These are phyloP conservation scores for Callopanchax toddi DNA, from an alignment of 2,113 vertebrate species.

Conservation along the genomic window DNA sequence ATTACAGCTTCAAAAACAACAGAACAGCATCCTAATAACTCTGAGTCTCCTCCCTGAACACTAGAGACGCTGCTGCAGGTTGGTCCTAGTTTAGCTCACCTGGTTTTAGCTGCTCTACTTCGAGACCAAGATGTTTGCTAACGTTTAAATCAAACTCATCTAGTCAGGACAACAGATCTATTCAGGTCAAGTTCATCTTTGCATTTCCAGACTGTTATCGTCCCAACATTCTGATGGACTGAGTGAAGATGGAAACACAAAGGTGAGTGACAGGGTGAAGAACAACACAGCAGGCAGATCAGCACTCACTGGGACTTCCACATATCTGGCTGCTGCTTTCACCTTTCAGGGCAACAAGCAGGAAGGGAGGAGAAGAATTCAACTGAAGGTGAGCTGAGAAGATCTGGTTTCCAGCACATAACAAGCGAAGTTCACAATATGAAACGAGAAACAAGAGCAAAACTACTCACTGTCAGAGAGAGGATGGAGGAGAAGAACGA, in stretches of 20 bases:
- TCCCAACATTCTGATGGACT: background rate
- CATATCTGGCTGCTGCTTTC: constrained; percentile 97
- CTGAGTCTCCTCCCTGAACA: too few relatives aligned
- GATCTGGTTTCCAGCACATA: constrained; percentile 57
- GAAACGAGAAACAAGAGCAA: too few relatives aligned
- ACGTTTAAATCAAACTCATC: too few relatives aligned
- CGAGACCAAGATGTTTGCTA: too few relatives aligned
- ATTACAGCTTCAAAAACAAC: too few relatives aligned
- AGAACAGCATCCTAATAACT: too few relatives aligned
- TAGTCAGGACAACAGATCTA: too few relatives aligned
- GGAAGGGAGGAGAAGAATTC: constrained; percentile 55
- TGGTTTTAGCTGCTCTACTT: too few relatives aligned
- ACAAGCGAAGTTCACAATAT: constrained; percentile 22
- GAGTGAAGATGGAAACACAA: constrained; percentile 24
- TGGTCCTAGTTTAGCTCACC: too few relatives aligned
- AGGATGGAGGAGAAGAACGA: constrained; percentile 97
- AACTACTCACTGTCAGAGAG: constrained; percentile 94
- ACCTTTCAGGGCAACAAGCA: constrained; percentile 80
- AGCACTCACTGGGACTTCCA: constrained; percentile 94
- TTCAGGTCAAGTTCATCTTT: constrained; percentile 17
- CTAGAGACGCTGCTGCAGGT: too few relatives aligned
- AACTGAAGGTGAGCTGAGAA: constrained; percentile 47
- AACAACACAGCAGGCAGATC: constrained; percentile 38
- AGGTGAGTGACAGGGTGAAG: constrained; percentile 24
- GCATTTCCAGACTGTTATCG: constrained; percentile 33